phyloP scores from a whole-genome alignment of 92 coral and sea anemone genomes.

The Actinostola sp. region DNA sequence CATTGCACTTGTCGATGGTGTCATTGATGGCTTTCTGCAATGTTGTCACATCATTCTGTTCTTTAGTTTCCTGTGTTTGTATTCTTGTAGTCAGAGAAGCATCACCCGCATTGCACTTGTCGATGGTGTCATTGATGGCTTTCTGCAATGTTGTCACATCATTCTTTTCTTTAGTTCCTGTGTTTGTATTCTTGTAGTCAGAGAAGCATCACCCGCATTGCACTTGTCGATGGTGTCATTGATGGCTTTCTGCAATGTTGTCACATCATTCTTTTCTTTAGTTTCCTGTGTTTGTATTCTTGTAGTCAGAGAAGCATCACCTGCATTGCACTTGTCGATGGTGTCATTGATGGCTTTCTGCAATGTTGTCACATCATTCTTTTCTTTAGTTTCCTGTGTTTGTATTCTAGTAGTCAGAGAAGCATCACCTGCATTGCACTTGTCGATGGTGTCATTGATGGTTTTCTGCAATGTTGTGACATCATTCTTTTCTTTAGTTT shows the following conservation, averaged over 20 bases:
- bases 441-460: slow-evolving; percentile 25
- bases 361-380: too few species aligned
- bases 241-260: slow-evolving; percentile 7
- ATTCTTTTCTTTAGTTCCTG: slow-evolving; percentile 15
- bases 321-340: too few species aligned
- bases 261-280: slow-evolving; percentile 2
- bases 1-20: too few species aligned
- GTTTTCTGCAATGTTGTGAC: background rate
- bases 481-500: background rate
- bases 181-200: slow-evolving; percentile 4
- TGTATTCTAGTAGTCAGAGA: too few species aligned
- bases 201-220: slow-evolving; percentile 15
- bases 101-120: slow-evolving; percentile 3
- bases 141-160: slow-evolving; percentile 8
- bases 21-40: too few species aligned
- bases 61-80: too few species aligned
- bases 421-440: too few species aligned
- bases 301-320: too few species aligned
- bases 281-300: background rate
- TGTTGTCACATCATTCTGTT: background rate
- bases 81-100: background rate
- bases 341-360: too few species aligned
- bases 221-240: slow-evolving; percentile 24
- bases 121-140: slow-evolving; percentile 17
- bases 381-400: too few species aligned